Conservation (phyloP, 2,797 vertebrate species). For the Pseudochirops cupreus region DNA sequence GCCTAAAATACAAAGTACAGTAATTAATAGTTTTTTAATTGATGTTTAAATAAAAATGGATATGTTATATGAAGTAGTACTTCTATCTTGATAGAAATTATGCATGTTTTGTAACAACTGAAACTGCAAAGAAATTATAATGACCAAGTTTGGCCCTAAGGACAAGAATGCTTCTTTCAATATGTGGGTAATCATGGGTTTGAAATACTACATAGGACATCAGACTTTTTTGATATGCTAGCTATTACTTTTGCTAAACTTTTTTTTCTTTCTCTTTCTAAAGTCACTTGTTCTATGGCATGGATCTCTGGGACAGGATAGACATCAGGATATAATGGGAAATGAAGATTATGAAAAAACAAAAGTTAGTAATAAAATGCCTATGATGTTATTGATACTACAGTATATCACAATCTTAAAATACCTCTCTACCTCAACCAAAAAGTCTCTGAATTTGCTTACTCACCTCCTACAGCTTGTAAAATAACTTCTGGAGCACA, state of each 20-base stretch:
- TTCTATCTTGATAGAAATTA: constrained; percentile 16
- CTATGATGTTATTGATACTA: not conserved
- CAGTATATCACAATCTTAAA: not conserved
- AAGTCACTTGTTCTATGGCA: not conserved
- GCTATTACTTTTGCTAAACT: not conserved
- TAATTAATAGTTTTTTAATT: constrained; percentile 11
- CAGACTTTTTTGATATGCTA: not conserved
- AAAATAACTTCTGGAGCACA: constrained; percentile 97
- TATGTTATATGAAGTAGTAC: constrained; percentile 2
- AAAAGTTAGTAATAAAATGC: not conserved
- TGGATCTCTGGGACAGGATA: not conserved
- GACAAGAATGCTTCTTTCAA: not conserved
- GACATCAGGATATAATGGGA: not conserved
- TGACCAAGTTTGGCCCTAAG: not conserved
- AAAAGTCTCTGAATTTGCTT: not conserved
- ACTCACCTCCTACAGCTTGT: constrained; percentile 94
- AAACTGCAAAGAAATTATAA: not conserved
- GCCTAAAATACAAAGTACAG: not conserved
- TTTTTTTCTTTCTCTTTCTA: not conserved
- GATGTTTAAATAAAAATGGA: constrained; percentile 21
- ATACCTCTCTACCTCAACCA: not conserved
- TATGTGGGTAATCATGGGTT: not conserved
- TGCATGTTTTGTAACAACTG: not conserved
- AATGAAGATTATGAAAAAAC: not conserved
- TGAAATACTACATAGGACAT: not conserved